These are phyloP conservation scores for Philonicus albiceps DNA, from an alignment of 2,888 invertebrate species.

Conservation along the genomic window DNA sequence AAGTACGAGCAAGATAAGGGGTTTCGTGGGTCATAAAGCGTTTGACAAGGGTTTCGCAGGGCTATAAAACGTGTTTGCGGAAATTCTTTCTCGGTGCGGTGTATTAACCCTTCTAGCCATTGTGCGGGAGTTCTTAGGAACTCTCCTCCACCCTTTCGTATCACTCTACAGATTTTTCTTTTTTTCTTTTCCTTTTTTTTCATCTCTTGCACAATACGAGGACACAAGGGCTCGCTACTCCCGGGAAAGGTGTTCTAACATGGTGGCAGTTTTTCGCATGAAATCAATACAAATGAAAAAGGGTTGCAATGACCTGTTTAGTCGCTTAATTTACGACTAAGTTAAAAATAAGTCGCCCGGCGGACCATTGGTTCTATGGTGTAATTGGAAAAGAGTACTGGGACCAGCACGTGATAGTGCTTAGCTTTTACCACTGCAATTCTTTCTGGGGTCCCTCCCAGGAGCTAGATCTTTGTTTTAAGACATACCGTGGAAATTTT, in stretches of 20 bases:
- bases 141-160: constrained; percentile 11
- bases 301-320: constrained; percentile 42
- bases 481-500: not conserved
- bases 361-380: not conserved
- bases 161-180: constrained; percentile 19
- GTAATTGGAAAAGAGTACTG: not conserved
- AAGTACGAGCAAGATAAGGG: constrained; percentile 47
- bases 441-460: not conserved
- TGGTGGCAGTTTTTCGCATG: constrained; percentile 40
- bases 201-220: constrained; percentile 14
- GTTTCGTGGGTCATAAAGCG: constrained; percentile 47
- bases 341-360: constrained; percentile 21
- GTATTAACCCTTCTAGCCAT: constrained; percentile 44
- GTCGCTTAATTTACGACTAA: constrained; percentile 33
- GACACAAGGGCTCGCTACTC: constrained; percentile 14
- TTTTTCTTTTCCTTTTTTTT: not conserved
- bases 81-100: constrained; percentile 45
- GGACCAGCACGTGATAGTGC: not conserved
- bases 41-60: constrained; percentile 49
- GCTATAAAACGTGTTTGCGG: constrained; percentile 48
- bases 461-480: not conserved
- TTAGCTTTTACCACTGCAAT: not conserved
- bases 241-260: constrained; percentile 11
- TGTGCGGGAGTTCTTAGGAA: constrained; percentile 25
- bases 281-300: constrained; percentile 39